phyloP scores from a whole-genome alignment of 2,113 vertebrate species.

The Prunella fulvescens region DNA sequence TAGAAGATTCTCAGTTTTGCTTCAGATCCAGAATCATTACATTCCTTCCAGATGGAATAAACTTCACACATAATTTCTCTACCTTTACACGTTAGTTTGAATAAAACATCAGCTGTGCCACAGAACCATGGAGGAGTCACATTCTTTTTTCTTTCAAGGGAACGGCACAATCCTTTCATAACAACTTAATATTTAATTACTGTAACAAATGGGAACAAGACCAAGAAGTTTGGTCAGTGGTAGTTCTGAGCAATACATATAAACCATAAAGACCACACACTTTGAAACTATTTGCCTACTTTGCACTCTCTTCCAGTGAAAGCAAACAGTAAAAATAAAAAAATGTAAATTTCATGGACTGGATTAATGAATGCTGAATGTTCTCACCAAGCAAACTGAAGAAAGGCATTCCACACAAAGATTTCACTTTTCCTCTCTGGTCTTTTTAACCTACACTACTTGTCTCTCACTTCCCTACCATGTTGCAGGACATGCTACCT shows the following conservation, averaged over 20 bases:
- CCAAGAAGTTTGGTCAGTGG: slow-evolving; percentile 38
- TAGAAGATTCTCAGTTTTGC: not conserved
- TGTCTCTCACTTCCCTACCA: not conserved
- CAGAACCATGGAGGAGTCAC: not conserved
- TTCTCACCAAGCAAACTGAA: not conserved
- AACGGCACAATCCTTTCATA: not conserved
- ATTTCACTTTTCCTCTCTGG: not conserved
- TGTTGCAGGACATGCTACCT: not conserved
- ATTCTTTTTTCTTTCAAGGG: not conserved
- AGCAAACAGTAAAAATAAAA: slow-evolving; percentile 55
- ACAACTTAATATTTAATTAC: slow-evolving; percentile 45
- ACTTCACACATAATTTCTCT: not conserved
- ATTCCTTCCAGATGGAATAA: not conserved
- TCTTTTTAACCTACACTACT: not conserved
- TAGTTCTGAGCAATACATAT: slow-evolving; percentile 25
- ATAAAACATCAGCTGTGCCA: not conserved
- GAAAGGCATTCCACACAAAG: not conserved
- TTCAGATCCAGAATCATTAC: not conserved
- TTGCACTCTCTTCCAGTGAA: slow-evolving; percentile 42
- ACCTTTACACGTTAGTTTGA: not conserved
- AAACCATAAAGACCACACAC: slow-evolving; percentile 60
- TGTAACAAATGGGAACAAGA: slow-evolving; percentile 47
- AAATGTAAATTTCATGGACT: slow-evolving; percentile 43
- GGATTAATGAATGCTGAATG: not conserved
- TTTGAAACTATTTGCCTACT: slow-evolving; percentile 53